Percentiles rank a stretch among this genome's conserved stretches.
Conservation (phyloP, 2,797 vertebrate genomes). For the Cirrhinus mrigala region DNA sequence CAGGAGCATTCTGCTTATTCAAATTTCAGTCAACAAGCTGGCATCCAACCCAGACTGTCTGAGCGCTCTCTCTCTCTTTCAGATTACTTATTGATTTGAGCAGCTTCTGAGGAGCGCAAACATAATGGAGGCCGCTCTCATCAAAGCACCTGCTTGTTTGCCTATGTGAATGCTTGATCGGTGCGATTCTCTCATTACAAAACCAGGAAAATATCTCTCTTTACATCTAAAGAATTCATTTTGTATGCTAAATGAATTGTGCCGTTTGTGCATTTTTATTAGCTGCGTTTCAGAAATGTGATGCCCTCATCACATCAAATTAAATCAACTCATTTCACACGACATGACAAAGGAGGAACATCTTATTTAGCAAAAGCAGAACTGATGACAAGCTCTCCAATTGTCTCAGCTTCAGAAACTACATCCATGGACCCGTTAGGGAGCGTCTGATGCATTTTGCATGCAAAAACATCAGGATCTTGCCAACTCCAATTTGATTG, state of each 20-base stretch:
- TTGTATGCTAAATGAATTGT: background rate
- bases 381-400: background rate
- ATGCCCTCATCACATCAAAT: slow-evolving; percentile 14
- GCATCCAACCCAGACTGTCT: slow-evolving; percentile 43
- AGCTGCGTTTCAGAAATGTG: background rate
- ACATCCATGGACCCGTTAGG: background rate
- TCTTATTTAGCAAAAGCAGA: background rate
- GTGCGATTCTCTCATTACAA: background rate
- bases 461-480: background rate
- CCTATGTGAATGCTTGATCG: background rate
- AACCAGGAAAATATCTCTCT: background rate
- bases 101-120: slow-evolving; percentile 43
- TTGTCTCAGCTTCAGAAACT: background rate
- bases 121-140: slow-evolving; percentile 36
- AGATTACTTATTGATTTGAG: slow-evolving; percentile 52
- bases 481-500: background rate
- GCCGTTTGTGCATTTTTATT: background rate
- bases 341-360: background rate
- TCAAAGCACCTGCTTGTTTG: slow-evolving; percentile 38
- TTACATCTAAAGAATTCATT: background rate
- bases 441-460: background rate
- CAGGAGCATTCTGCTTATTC: slow-evolving; percentile 55
- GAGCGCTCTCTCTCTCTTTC: slow-evolving; percentile 33
- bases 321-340: slow-evolving; percentile 13
- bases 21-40: slow-evolving; percentile 52